phyloP scores from a whole-genome alignment of 1,140 invertebrate species.

The Nylanderia fulva region DNA sequence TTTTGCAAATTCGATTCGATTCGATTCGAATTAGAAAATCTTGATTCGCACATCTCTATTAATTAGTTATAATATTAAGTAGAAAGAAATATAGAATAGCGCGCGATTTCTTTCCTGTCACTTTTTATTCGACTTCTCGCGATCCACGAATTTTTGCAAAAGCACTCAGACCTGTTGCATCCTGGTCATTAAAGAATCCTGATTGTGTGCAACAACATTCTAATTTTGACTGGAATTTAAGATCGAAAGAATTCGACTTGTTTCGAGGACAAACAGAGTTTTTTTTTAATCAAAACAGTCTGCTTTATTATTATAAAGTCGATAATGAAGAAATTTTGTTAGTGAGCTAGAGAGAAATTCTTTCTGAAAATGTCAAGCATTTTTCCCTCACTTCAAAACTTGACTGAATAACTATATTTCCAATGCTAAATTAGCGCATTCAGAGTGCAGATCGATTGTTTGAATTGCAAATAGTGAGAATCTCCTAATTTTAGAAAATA shows the following conservation, averaged over 20 bases:
- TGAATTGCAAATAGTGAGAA: not conserved
- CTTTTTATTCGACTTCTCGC: conserved; percentile 44
- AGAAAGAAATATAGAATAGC: conserved; percentile 27
- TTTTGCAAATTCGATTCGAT: too few relatives aligned
- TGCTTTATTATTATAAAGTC: not conserved
- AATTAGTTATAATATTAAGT: conserved; percentile 15
- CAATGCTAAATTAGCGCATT: not conserved
- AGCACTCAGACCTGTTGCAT: not conserved
- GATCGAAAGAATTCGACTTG: conserved; percentile 10
- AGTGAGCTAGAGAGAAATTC: not conserved
- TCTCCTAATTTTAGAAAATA: not conserved
- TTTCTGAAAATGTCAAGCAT: not conserved
- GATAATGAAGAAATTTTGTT: not conserved
- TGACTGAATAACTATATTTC: not conserved
- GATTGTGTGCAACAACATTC: conserved; percentile 20
- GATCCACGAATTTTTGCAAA: conserved; percentile 50
- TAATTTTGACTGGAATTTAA: not conserved
- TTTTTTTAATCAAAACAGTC: not conserved
- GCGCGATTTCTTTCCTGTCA: not conserved
- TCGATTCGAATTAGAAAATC: too few relatives aligned
- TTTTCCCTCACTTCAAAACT: not conserved
- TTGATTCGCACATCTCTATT: too few relatives aligned
- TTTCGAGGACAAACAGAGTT: conserved; percentile 3
- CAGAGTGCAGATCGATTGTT: not conserved
- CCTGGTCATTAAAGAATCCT: conserved; percentile 5